Percentiles rank a stretch among this genome's conserved stretches.
Conservation (phyloP, 2,797 vertebrate genomes). For the Oreortyx pictus region DNA sequence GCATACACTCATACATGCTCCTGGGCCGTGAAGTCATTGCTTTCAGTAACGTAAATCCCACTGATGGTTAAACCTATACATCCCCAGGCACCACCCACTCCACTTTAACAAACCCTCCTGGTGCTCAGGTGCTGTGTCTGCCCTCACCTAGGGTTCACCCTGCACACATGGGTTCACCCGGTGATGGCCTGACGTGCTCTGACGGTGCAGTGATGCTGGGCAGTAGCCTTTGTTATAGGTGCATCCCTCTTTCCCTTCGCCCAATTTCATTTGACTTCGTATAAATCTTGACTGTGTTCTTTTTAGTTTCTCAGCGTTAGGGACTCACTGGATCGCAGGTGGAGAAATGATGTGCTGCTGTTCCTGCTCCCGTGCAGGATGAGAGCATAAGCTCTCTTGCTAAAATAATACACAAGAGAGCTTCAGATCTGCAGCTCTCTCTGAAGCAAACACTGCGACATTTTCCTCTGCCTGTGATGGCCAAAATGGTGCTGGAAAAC, state of each 20-base stretch:
- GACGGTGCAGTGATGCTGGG: no score
- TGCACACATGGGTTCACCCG: no score
- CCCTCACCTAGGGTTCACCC: neutral
- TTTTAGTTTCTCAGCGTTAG: neutral
- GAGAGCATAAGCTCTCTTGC: neutral
- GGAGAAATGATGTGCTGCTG: accelerated
- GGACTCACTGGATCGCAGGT: no score
- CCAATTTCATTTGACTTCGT: neutral
- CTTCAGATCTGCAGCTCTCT: neutral
- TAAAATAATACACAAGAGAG: neutral
- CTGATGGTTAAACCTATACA: accelerated
- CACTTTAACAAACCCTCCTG: neutral
- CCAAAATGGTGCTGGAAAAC: neutral
- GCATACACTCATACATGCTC: accelerated
- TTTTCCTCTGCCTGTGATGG: neutral
- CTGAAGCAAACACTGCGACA: neutral
- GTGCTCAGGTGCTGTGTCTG: neutral
- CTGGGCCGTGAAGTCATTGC: accelerated
- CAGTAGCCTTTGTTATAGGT: neutral
- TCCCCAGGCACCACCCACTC: accelerated
- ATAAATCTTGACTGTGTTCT: neutral
- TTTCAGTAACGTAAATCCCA: neutral
- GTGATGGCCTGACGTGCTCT: no score
- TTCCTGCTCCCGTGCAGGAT: accelerated
- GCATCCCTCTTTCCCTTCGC: neutral